Base-by-base conservation (phyloP, 1,140 invertebrate genomes). In the Tenebrio molitor region DNA sequence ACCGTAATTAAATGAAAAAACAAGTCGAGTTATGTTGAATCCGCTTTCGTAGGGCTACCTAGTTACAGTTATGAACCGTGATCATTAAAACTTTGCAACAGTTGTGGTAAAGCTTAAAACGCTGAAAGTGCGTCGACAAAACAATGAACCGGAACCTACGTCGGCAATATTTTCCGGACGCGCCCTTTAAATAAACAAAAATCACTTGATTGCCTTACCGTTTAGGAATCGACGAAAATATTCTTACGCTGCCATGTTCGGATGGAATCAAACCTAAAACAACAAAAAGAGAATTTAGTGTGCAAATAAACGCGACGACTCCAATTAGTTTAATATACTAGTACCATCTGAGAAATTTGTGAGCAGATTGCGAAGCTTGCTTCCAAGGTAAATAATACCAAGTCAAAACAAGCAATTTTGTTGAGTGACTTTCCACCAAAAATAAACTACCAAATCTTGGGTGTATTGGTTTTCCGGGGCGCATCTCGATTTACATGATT, bases 161-260 rank as follows among this genome's bases (percentile, higher is more conserved):
- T 39, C n/a, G 36, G 4, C 36, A 39, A 39, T 39, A 39, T 39
- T 39, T 39, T 2, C 6, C 12, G 2, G 36, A 29, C 36, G 7
- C 3, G 12, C 12, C 12, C 12, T 39, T 39, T 39, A 12, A n/a
- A 39, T 17, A 23, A 23, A 53, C 46, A 53, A 25, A 53, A 53
- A 29, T 29, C 25, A 29, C 3, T 29, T 53, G 2, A 53, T 29
- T 29, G 46, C 8, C 46, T 19, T 53, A 53, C 46, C 46, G 19
- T 53, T 21, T 53, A 53, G 29, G 0, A 53, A 39, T 12, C 12
- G 36, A 7, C 12, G 36, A n/a, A 7, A 39, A 39, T 39, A n/a
- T 39, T 53, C 44, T 53, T 53, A 53, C 46, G n/a, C 46, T 10
- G 46, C 19, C 46, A 53, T 53, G 46, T n/a, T 53, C 19, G n/a